Conservation (phyloP, 1,140 invertebrate genomes). For the Nephotettix cincticeps region DNA sequence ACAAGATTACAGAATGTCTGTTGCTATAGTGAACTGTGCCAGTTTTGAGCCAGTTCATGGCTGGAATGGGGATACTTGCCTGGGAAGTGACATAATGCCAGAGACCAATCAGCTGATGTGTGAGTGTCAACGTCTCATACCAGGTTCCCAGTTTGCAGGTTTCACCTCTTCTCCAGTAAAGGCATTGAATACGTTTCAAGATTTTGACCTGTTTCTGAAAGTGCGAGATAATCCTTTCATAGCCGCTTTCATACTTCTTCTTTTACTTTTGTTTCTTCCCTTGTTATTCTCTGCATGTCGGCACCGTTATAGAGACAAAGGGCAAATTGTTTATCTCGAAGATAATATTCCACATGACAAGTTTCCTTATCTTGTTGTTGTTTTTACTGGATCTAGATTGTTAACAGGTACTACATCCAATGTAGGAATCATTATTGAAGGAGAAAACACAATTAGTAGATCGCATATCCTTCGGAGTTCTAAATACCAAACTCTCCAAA, state of each 20-base stretch:
- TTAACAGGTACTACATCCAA: background rate
- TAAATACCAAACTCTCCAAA: background rate
- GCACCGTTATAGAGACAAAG: background rate
- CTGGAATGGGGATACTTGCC: background rate
- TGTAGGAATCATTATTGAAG: slow-evolving; percentile 10
- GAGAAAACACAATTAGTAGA: background rate
- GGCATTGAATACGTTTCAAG: background rate
- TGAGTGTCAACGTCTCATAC: background rate
- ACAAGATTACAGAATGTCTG: background rate
- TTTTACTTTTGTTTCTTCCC: background rate
- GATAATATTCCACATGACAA: background rate
- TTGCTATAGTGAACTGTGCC: background rate
- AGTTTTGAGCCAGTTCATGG: too few relatives aligned
- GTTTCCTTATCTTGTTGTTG: background rate
- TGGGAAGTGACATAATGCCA: background rate
- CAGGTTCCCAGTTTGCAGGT: background rate
- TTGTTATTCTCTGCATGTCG: background rate
- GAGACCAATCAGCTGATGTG: background rate
- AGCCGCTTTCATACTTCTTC: background rate
- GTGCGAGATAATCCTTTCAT: background rate
- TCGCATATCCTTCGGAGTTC: background rate
- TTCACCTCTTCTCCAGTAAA: background rate
- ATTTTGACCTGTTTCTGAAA: background rate
- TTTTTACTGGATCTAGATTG: background rate
- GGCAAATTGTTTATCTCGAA: background rate